These are phyloP conservation scores for Nomada hirtipes DNA, from an alignment of 2,888 invertebrate species.

Conservation along the genomic window DNA sequence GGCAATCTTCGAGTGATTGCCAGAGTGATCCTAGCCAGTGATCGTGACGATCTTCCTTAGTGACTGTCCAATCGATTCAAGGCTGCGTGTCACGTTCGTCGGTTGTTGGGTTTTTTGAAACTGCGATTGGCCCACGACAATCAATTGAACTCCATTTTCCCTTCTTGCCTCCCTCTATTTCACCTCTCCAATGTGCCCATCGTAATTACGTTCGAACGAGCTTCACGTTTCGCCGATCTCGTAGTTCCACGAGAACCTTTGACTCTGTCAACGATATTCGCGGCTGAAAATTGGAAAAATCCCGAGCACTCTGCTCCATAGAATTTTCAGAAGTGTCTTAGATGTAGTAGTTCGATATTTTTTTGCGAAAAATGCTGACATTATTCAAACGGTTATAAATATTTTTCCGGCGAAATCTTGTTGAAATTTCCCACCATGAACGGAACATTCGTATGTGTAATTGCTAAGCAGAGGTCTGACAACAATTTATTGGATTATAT, in stretches of 20 bases:
- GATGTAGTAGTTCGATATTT: too few relatives aligned
- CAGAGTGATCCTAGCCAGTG: constrained; percentile 17
- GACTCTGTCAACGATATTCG: background rate
- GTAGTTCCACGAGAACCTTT: background rate
- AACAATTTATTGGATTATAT: too few relatives aligned
- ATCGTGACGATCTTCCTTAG: constrained; percentile 18
- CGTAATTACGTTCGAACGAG: constrained; percentile 4
- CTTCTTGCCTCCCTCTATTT: background rate
- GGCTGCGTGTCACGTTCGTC: constrained; percentile 18
- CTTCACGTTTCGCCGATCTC: background rate
- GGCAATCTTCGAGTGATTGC: constrained; percentile 43
- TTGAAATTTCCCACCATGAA: too few relatives aligned
- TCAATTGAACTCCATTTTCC: background rate
- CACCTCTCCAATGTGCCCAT: background rate
- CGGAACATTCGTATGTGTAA: too few relatives aligned
- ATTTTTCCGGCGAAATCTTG: too few relatives aligned
- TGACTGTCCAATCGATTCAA: background rate
- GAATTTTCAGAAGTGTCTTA: too few relatives aligned
- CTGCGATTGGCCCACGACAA: constrained; percentile 9
- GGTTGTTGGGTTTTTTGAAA: constrained; percentile 23
- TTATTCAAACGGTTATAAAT: too few relatives aligned
- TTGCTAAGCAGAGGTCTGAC: too few relatives aligned
- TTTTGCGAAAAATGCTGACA: too few relatives aligned
- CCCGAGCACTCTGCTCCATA: background rate
- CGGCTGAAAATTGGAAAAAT: too few relatives aligned